Base-by-base conservation (phyloP, 1,140 invertebrate species). In the Calliphora vicina region DNA sequence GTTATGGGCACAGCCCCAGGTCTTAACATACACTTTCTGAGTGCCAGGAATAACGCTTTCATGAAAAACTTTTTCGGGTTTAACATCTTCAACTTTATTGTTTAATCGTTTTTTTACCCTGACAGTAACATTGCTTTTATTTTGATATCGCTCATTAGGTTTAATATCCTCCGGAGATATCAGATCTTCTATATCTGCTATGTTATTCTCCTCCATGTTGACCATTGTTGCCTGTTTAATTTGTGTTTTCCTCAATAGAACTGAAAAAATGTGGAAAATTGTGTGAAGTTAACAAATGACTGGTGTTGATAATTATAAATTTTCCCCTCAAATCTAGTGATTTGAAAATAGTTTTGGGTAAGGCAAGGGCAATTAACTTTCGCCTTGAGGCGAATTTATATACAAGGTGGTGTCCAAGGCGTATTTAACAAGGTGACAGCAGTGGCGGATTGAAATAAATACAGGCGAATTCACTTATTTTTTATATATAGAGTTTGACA, bases 1-100 rank as follows among this genome's bases (percentile, higher is more conserved):
- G 90, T 99, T 99, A 90, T 99, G 98, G 5, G 97, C 96, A 91
- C 98, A 99, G 15, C 98, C 98, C 98, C 98, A 99, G 76, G 98
- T 99, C 91, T 98, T 98, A 0, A 99, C 93, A 91, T 96, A 99
- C 74, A 99, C 94, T 84, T 93, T 96, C 89, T 98, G 97, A 0
- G 95, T 97, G n/a, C 97, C 97, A 90, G 96, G 96, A 78, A 97
- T 94, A 82, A 95, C 92, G 89, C 94, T 95, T 82, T 92, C 91
- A 88, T 80, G 85, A 78, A 86, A 91, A 83, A 15, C 84, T 78
- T 86, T 43, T 13, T 43, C 84, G 15, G 88, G 82, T 15, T 20
- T n/a, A 84, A 85, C 84, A 5, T 29, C 25, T 73, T 86, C 83
- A 29, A 50, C 17, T 15, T 85, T 84, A 25, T 86, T 84, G 86